Percentiles rank a stretch among this genome's conserved stretches.
Evolutionary conservation across 2,888 invertebrate genomes (phyloP).

Genomic region (Bursaphelenchus okinawaensis): DNA sequence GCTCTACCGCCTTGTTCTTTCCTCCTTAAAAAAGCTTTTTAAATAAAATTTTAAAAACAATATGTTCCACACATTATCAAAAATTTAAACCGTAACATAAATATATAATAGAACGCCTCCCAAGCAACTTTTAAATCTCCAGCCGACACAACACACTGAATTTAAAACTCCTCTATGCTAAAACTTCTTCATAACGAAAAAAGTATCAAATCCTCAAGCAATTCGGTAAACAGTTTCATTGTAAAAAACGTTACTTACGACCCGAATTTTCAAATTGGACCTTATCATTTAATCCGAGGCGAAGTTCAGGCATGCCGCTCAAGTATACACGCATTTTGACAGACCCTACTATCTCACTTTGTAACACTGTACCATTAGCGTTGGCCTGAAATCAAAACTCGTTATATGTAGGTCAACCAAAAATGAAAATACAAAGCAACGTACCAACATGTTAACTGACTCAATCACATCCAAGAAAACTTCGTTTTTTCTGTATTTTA

Average conservation of each 20-base stretch:
- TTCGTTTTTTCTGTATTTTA: slow-evolving; percentile 97
- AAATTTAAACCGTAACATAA: too few species aligned
- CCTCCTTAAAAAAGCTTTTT: slow-evolving; percentile 62
- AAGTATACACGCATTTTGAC: slow-evolving; percentile 97
- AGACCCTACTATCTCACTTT: slow-evolving; percentile 95
- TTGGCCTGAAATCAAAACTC: slow-evolving; percentile 66
- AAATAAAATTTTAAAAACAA: too few species aligned
- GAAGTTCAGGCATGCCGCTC: slow-evolving; percentile 94
- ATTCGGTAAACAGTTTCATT: too few species aligned
- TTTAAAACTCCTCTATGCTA: too few species aligned
- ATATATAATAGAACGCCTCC: too few species aligned
- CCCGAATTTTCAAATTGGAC: slow-evolving; percentile 93
- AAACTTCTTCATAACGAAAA: too few species aligned
- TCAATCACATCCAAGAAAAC: slow-evolving; percentile 98
- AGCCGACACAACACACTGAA: too few species aligned
- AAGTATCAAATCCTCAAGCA: not conserved
- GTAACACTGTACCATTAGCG: slow-evolving; percentile 88
- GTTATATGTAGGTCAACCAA: too few species aligned
- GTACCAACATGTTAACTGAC: slow-evolving; percentile 82
- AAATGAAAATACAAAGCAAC: not conserved
- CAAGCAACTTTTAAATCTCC: too few species aligned
- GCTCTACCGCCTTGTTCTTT: slow-evolving; percentile 92
- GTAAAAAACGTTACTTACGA: slow-evolving; percentile 59
- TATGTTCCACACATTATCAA: slow-evolving; percentile 8
- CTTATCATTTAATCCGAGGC: slow-evolving; percentile 93